A percentile compares a stretch with the other conserved stretches of the same genome.
Conservation (phyloP, 2,888 invertebrate genomes). For the Oxytorus armatus region DNA sequence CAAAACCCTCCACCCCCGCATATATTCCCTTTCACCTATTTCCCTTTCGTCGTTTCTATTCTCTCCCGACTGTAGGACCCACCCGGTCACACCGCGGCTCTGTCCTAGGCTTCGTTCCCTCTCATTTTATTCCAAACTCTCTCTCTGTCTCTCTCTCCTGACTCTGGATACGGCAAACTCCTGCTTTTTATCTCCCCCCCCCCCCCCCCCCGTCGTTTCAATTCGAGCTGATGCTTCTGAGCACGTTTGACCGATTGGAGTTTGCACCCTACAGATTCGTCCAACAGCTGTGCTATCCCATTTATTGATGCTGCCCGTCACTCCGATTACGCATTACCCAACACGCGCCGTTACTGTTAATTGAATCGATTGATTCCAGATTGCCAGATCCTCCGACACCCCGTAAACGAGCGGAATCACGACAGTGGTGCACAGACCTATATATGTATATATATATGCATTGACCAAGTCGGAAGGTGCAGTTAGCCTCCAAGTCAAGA, state of each 20-base stretch:
- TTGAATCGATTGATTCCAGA: slow-evolving; percentile 80
- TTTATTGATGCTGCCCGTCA: slow-evolving; percentile 77
- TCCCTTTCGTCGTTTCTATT: slow-evolving; percentile 61
- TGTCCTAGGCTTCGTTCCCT: slow-evolving; percentile 40
- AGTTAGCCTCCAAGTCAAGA: slow-evolving; percentile 13
- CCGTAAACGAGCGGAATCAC: slow-evolving; percentile 67
- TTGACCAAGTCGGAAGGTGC: slow-evolving; percentile 3
- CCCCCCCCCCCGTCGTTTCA: slow-evolving; percentile 62
- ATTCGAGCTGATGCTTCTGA: slow-evolving; percentile 77
- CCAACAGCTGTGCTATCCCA: slow-evolving; percentile 70
- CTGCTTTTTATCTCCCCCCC: slow-evolving; percentile 35
- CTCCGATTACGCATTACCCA: slow-evolving; percentile 75
- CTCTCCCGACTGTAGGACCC: slow-evolving; percentile 54
- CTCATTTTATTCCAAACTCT: slow-evolving; percentile 35
- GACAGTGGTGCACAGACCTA: slow-evolving; percentile 16
- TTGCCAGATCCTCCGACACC: slow-evolving; percentile 71
- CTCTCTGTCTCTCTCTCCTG: slow-evolving; percentile 27
- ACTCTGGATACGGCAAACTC: slow-evolving; percentile 12
- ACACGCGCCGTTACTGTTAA: slow-evolving; percentile 77
- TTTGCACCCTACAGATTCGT: slow-evolving; percentile 67
- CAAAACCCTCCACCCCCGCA: slow-evolving; percentile 33
- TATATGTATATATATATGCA: neutral
- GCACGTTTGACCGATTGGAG: slow-evolving; percentile 72
- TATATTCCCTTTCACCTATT: slow-evolving; percentile 57
- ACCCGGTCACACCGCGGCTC: slow-evolving; percentile 64